Evolutionary conservation across 1,140 invertebrate species (phyloP).

Genomic region (Pseudomyrmex cubaensis): DNA sequence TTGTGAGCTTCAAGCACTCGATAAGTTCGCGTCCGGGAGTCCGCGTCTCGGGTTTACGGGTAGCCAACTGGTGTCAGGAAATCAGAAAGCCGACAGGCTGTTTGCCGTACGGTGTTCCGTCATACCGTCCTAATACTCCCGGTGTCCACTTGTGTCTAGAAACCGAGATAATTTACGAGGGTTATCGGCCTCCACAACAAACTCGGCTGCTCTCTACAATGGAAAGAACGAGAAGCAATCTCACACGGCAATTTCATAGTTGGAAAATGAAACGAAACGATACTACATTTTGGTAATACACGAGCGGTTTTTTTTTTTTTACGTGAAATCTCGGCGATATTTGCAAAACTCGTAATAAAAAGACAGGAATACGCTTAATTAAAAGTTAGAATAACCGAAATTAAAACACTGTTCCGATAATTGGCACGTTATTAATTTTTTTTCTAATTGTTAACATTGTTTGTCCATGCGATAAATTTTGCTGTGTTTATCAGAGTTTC

Average conservation of each 20-base stretch:
- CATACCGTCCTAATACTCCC: conserved; percentile 69
- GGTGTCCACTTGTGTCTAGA: conserved; percentile 60
- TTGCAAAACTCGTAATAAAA: too few relatives aligned
- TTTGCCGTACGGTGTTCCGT: not conserved
- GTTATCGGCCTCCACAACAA: conserved; percentile 2
- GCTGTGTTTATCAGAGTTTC: too few relatives aligned
- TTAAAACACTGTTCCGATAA: too few relatives aligned
- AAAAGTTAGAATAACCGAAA: too few relatives aligned
- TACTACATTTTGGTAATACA: not conserved
- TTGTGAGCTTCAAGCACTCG: conserved; percentile 18
- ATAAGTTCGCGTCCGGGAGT: conserved; percentile 46
- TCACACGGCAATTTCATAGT: not conserved
- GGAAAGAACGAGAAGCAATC: not conserved
- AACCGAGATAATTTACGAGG: conserved; percentile 63
- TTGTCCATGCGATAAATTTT: too few relatives aligned
- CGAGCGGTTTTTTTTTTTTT: not conserved
- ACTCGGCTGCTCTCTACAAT: not conserved
- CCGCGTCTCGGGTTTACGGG: conserved; percentile 17
- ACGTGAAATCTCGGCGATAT: too few relatives aligned
- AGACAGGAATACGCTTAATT: too few relatives aligned
- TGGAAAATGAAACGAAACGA: not conserved
- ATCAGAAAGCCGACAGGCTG: conserved; percentile 60
- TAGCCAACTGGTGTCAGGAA: conserved; percentile 68
- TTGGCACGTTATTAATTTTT: too few relatives aligned
- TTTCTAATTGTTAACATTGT: too few relatives aligned